Evolutionary conservation across 2,797 vertebrate genomes (phyloP), one percentile per base, ranked within the genome.

Genomic region (Chanos chanos): DNA sequence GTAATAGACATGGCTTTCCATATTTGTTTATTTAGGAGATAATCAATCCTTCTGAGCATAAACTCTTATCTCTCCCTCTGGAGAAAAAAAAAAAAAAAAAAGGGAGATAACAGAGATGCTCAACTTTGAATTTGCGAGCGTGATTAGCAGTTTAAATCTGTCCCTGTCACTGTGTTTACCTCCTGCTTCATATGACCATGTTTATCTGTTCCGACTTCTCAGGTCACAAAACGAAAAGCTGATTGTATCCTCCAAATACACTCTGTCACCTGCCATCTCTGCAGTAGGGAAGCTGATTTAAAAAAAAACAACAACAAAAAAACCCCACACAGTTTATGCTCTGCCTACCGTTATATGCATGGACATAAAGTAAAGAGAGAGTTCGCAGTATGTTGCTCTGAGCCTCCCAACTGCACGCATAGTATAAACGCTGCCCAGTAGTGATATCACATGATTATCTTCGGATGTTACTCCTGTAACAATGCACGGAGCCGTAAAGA

Each of bases 11-110:
- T 52, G 75, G 75, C 57, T 77, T 68, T 78, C 68, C 77, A 72
- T 80, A 83, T 85, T 85, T 89, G 79, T 87, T 89, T 88, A 84
- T 86, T 85, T 77, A 44, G 45, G 66, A 87, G 83, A 85, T 87
- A 85, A 90, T 86, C 83, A 81, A 62, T 71, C 72, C 68, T 79
- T 76, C 74, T 61, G 74, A 83, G 83, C 75, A 68, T 75, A 68
- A 83, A 73, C 74, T 71, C 74, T 87, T 87, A 87, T 89, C 86
- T 83, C 44, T 70, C 70, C 68, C 70, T 54, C 63, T 21, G 63
- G 63, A 72, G 56, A 50, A 6, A 54, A 27, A 39, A 27, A 15
- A 27, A 8, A 7, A 24, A 4, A 24, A 64, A 62, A 58, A 19
- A 34, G 39, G 56, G 69, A 79, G 86, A 89, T 86, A 86, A 84